These are phyloP conservation scores for Drosophila tropicalis DNA, from an alignment of 1,140 invertebrate species.

Conservation along the genomic window DNA sequence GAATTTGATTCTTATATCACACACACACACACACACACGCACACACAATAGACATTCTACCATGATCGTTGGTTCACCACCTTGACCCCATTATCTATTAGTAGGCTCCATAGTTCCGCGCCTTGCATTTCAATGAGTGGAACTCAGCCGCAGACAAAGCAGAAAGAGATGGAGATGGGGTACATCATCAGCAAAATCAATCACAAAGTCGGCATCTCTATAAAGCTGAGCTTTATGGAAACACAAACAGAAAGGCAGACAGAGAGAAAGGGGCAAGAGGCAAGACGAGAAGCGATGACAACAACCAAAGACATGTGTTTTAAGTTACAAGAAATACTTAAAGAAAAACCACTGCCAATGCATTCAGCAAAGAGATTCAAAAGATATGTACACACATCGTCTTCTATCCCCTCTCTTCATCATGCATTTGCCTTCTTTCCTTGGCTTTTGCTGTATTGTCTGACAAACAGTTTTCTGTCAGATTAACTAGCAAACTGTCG, in stretches of 20 bases:
- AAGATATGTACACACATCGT: conserved; percentile 50
- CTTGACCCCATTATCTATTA: conserved; percentile 55
- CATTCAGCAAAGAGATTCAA: conserved; percentile 51
- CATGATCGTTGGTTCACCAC: conserved; percentile 58
- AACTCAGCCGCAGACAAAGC: conserved; percentile 23
- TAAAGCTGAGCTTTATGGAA: conserved; percentile 12
- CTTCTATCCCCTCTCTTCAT: neutral
- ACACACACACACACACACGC: conserved; percentile 6
- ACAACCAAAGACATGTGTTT: conserved; percentile 45
- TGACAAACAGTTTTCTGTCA: conserved; percentile 71
- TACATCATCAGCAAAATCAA: conserved; percentile 46
- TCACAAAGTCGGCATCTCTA: conserved; percentile 63
- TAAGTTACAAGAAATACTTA: conserved; percentile 39
- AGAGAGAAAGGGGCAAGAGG: neutral
- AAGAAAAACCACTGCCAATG: conserved; percentile 52
- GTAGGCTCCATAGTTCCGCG: conserved; percentile 18
- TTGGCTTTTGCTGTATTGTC: conserved; percentile 46
- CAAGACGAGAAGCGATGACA: neutral
- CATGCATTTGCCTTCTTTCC: neutral
- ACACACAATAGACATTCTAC: conserved; percentile 48
- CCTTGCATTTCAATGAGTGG: conserved; percentile 64
- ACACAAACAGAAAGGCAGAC: neutral
- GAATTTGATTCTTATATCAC: conserved; percentile 16
- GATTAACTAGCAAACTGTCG: conserved; percentile 71
- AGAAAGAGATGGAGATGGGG: too few species aligned